Evolutionary conservation across 2,797 vertebrate genomes (phyloP).

Genomic region (Muraenolepis orangiensis): DNA sequence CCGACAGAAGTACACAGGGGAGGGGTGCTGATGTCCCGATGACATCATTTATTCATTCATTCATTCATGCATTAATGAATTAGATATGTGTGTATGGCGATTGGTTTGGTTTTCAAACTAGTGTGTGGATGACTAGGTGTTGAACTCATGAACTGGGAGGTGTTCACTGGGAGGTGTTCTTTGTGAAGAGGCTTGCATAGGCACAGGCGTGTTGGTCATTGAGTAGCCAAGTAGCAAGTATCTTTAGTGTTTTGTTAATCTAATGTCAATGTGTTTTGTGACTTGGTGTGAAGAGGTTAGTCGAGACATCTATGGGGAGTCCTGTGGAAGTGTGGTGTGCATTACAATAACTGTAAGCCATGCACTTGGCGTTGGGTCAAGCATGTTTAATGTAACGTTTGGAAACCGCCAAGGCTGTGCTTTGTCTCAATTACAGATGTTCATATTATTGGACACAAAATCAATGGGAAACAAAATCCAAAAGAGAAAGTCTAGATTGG

Average conservation of each 20-base stretch:
- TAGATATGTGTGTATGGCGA: not conserved
- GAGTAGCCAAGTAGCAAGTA: not conserved
- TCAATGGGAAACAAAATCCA: not conserved
- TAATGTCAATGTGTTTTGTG: not conserved
- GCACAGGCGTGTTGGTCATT: not conserved
- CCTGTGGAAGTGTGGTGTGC: not conserved
- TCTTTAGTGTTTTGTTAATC: not conserved
- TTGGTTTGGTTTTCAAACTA: not conserved
- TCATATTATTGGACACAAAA: conserved; percentile 5
- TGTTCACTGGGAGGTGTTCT: too few relatives aligned
- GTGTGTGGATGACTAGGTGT: not conserved
- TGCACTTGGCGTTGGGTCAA: not conserved
- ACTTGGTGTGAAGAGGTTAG: not conserved
- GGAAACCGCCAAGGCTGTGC: not conserved
- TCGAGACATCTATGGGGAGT: not conserved
- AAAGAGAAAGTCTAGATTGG: not conserved
- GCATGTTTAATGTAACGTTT: not conserved
- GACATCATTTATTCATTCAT: conserved; percentile 2
- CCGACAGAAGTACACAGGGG: not conserved
- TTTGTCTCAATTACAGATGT: not conserved
- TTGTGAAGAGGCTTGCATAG: not conserved
- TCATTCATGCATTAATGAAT: not conserved
- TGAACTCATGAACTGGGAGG: not conserved
- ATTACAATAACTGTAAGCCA: not conserved
- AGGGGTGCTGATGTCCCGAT: conserved; percentile 1